Percentiles rank a stretch among this genome's conserved stretches.
Conservation (phyloP, 2,888 invertebrate genomes). For the Gastracanthus pulcherrimus region DNA sequence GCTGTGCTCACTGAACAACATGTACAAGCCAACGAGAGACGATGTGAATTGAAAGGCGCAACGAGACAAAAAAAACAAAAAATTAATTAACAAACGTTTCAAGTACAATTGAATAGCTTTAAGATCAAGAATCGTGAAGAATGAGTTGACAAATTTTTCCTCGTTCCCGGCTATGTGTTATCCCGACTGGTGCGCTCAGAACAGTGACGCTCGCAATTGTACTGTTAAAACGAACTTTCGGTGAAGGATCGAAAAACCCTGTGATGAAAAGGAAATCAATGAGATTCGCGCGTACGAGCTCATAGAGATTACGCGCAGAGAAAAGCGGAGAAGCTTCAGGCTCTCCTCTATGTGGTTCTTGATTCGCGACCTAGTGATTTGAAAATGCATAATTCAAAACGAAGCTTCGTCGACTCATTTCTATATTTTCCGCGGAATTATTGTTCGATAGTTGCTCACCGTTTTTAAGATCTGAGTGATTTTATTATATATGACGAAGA, state of each 20-base stretch:
- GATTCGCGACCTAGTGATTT: background rate
- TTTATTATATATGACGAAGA: slow-evolving; percentile 16
- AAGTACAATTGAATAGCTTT: slow-evolving; percentile 51
- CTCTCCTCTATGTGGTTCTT: slow-evolving; percentile 2
- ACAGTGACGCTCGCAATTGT: slow-evolving; percentile 9
- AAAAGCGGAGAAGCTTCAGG: slow-evolving; percentile 5
- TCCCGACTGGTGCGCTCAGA: slow-evolving; percentile 26
- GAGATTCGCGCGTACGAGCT: background rate
- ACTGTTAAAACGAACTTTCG: slow-evolving; percentile 6
- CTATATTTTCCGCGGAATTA: background rate
- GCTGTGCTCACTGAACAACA: slow-evolving; percentile 72
- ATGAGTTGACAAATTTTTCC: slow-evolving; percentile 16
- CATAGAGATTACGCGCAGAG: background rate
- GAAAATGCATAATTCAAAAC: background rate
- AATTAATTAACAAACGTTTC: slow-evolving; percentile 9
- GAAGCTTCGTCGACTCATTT: background rate
- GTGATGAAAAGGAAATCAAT: slow-evolving; percentile 32
- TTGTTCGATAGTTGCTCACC: background rate
- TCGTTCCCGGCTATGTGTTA: slow-evolving; percentile 24
- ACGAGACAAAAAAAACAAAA: background rate
- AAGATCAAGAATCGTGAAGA: slow-evolving; percentile 38
- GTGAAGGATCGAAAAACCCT: slow-evolving; percentile 11
- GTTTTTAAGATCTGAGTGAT: slow-evolving; percentile 42
- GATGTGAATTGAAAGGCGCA: slow-evolving; percentile 7
- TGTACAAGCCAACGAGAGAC: slow-evolving; percentile 64